Percentiles rank a stretch among this genome's conserved stretches.
These are phyloP conservation scores for Takifugu ocellatus DNA, from an alignment of 2,797 vertebrate species.

Conservation along the genomic window DNA sequence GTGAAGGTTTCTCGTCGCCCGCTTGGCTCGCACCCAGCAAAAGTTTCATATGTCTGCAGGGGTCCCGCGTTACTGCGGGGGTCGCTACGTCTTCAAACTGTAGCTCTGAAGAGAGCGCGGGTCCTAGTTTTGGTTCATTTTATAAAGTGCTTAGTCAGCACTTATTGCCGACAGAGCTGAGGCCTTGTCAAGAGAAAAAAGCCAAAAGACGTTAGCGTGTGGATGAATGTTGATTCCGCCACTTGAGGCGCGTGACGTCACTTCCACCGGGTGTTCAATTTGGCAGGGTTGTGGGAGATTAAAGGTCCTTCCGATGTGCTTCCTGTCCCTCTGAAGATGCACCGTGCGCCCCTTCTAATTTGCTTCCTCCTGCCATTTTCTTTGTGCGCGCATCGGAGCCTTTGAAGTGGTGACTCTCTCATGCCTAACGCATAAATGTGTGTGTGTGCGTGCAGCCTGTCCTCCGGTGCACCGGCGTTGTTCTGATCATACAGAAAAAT, in stretches of 20 bases:
- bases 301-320: slow-evolving; percentile 58
- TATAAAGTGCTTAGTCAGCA: slow-evolving; percentile 2
- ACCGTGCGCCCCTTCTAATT: slow-evolving; percentile 63
- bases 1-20: neutral
- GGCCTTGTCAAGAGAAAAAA: no score
- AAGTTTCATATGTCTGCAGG: neutral
- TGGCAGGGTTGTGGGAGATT: slow-evolving; percentile 52
- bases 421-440: slow-evolving; percentile 32
- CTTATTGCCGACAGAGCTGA: no score
- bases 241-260: slow-evolving; percentile 38
- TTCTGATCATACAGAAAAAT: slow-evolving; percentile 57
- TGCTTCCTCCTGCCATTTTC: slow-evolving; percentile 57
- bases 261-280: slow-evolving; percentile 47
- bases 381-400: slow-evolving; percentile 45
- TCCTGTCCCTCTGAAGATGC: slow-evolving; percentile 59
- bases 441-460: slow-evolving; percentile 10
- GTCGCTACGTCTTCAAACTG: no score
- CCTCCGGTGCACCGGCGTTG: slow-evolving; percentile 16
- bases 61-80: neutral
- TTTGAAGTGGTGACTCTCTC: slow-evolving; percentile 59
- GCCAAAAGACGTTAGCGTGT: slow-evolving; percentile 13
- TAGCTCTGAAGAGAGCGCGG: no score
- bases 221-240: slow-evolving; percentile 14
- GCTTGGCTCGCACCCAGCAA: neutral
- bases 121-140: no score